Evolutionary conservation across 1,140 invertebrate genomes (phyloP), one percentile per base, ranked within the genome.

Genomic region (Eupristina koningsbergeri): DNA sequence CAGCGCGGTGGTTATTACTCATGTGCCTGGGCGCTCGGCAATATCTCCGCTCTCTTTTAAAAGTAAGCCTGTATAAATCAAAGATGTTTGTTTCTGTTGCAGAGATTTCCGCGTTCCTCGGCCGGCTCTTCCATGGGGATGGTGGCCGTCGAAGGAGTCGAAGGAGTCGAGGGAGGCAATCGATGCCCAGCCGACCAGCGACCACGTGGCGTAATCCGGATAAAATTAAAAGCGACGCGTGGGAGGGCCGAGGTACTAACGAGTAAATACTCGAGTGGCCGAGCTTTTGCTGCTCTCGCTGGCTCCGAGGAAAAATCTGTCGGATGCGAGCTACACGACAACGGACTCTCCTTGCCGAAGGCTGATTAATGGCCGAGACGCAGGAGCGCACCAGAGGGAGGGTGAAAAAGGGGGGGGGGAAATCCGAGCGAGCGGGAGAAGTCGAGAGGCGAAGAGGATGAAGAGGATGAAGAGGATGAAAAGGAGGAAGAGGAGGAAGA

Each of bases 261-360:
- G 87, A 87, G 85, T 86, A 89, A 88, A 87, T 86, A 87, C 86
- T 86, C 86, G 83, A 77, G 31, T 76, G 73, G 26, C 69, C n/a
- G 69, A 34, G 67, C 78, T 58, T 26, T 77, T 39, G 31, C 58
- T 26, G 61, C 41, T 39, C 41, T 74, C 84, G 83, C 86, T 50
- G 71, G 80, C 84, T 80, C 80, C 81, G 86, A 87, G 88, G 86
- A 89, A 89, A 89, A 89, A 89, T 89, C 87, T 88, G 86, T 85
- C 84, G 87, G 87, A 87, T 47, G 85, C 86, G 83, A 87, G 86
- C 87, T 88, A 87, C 87, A 67, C 86, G 86, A 87, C 86, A 88
- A 87, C 85, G 84, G 86, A 85, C 85, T 86, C 86, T 63, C 39
- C 29, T 85, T 86, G 85, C 88, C 88, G 86, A 88, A 89, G 87